Conservation (phyloP, 2,113 vertebrate species). For the zebrafish (Danio rerio) region GRCz12tu NC_133192.1:22971501-22972000, state of each 20-base stretch:
- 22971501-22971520: not conserved
- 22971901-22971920: constrained; percentile 20
- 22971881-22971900: constrained; percentile 31
- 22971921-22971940: not conserved
- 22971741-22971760: constrained; percentile 16
- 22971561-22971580: not conserved
- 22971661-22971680: constrained; percentile 17
- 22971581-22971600: not conserved
- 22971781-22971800: constrained; percentile 39
- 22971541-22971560: not conserved
- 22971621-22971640: not conserved
- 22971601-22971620: not conserved
- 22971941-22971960: not conserved
- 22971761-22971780: constrained; percentile 34
- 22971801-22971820: constrained; percentile 36
- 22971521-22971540: not conserved
- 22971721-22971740: constrained; percentile 24
- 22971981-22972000: not conserved
- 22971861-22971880: not conserved
- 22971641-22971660: not conserved
- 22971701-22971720: constrained; percentile 23
- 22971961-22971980: not conserved
- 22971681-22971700: constrained; percentile 14
- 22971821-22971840: constrained; percentile 12
- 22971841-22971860: constrained; percentile 23